Evolutionary conservation across 2,888 invertebrate species (phyloP), one percentile per base, ranked within the genome.

Genomic region (Drosophila nigricruria): DNA sequence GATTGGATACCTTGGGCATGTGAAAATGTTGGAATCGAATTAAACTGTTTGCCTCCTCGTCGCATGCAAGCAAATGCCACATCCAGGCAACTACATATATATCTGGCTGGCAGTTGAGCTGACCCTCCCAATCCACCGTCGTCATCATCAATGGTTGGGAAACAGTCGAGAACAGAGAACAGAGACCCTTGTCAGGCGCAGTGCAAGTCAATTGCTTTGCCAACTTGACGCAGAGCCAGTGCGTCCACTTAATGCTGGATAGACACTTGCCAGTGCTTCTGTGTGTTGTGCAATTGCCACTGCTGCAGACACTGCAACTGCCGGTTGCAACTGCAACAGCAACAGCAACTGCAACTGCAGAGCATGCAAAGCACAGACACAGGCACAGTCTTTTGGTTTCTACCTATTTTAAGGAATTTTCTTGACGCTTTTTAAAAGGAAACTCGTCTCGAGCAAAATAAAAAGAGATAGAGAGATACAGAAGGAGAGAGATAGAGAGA

Each of bases 401-500:
- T 60, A 58, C 63, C 77, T 80, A 82, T 82, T 81, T 82, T 82
- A 69, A 81, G 81, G 83, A 68, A 82, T 82, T 82, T 81, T 68
- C 73, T 77, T 76, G 80, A 64, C 66, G 82, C 64, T 82, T 79
- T 73, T 62, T 62, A 80, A 72, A 79, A 71, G 79, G 75, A 71
- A 81, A 79, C 79, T 79, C 73, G 59, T 59, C 76, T 62, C 70
- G 64, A 60, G 67, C 43, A 34, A 57, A 14, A 20, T 14, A 18
- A 30, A 49, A 43, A 12, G 23, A 57, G 38, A 36, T 59, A 38
- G 8, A 12, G 4, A n/a, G 5, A 12, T 1, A 27, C 5, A 27
- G 10, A 16, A 10, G 53, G 50, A 30, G 75, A 43, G 27, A 27
- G 27, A 27, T 4, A 25, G 36, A 54, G 50, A 43, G 75, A 50